Conservation (phyloP, 2,113 vertebrate species). For the Cyanocitta stelleri region DNA sequence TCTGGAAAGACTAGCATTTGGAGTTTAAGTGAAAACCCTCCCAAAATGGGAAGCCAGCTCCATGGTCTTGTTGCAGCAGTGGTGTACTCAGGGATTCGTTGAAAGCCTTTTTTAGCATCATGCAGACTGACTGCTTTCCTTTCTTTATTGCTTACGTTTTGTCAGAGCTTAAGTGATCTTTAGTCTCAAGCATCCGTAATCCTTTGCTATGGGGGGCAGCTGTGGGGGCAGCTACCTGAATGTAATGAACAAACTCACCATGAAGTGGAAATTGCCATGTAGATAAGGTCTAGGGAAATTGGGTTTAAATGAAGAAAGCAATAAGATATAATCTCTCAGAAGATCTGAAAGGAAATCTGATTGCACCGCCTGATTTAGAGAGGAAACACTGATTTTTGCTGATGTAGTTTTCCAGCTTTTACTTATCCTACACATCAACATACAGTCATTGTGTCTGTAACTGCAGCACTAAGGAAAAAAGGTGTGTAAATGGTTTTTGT, state of each 20-base stretch:
- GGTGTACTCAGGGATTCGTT: neutral
- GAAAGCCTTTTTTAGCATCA: neutral
- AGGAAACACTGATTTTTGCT: neutral
- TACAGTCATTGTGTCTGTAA: neutral
- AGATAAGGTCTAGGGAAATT: slow-evolving; percentile 8
- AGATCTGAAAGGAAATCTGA: slow-evolving; percentile 18
- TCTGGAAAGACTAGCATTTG: neutral
- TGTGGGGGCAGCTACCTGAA: neutral
- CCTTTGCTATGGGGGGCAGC: neutral
- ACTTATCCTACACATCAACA: neutral
- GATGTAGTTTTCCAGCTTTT: neutral
- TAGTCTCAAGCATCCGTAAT: neutral
- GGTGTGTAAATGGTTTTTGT: neutral
- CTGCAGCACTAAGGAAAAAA: neutral
- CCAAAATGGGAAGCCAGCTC: neutral
- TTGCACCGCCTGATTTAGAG: neutral
- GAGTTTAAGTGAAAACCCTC: neutral
- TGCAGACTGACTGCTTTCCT: neutral
- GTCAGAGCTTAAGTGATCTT: neutral
- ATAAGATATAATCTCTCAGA: neutral
- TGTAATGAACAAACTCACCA: neutral
- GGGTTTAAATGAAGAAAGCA: neutral
- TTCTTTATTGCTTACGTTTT: neutral
- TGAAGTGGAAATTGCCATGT: neutral
- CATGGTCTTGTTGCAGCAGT: neutral